Evolutionary conservation across 2,113 vertebrate species (phyloP).

Genomic region (Excalfactoria chinensis): DNA sequence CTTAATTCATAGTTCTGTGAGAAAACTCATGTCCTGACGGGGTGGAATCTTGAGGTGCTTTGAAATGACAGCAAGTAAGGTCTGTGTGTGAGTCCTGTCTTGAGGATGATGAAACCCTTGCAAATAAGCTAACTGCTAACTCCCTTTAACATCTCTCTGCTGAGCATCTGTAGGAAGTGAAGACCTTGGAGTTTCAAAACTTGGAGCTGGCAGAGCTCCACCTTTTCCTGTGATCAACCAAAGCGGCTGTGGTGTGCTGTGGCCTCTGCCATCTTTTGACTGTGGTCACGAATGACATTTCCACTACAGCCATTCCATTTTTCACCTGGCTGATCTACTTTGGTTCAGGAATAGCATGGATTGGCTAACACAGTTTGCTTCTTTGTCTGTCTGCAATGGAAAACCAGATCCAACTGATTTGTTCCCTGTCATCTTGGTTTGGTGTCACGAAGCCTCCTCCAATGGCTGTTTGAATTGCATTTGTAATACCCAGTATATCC

Average conservation of each 20-base stretch:
- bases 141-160: not conserved
- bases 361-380: not conserved
- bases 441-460: not conserved
- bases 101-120: not conserved
- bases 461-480: not conserved
- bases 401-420: not conserved
- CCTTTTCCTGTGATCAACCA: not conserved
- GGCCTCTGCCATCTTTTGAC: not conserved
- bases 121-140: not conserved
- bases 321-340: not conserved
- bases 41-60: not conserved
- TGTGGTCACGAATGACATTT: not conserved
- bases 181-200: not conserved
- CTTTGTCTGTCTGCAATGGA: not conserved
- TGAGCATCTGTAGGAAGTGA: not conserved
- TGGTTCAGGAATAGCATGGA: not conserved
- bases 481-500: not conserved
- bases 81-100: rapidly evolving
- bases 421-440: not conserved
- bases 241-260: not conserved
- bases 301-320: not conserved
- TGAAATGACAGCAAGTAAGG: not conserved
- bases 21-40: not conserved
- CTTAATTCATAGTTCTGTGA: not conserved
- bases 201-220: not conserved